Percentiles rank a stretch among this genome's conserved stretches.
These are phyloP conservation scores for Bombylius discolor DNA, from an alignment of 2,888 invertebrate genomes.

Conservation along the genomic window DNA sequence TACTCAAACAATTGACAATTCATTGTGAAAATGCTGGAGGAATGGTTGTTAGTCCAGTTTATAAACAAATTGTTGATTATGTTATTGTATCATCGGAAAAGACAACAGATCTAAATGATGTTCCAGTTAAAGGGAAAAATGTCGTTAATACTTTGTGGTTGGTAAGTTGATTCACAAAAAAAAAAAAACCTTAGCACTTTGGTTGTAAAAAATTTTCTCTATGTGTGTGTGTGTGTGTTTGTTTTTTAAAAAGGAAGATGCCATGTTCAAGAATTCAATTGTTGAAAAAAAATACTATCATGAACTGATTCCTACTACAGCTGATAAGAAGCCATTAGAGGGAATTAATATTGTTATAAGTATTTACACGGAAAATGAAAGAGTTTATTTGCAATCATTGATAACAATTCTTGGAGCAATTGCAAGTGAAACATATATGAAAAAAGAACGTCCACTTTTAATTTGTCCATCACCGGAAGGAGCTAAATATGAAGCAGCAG, in stretches of 20 bases:
- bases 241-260: conserved; percentile 23
- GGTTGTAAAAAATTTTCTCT: not conserved
- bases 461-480: conserved; percentile 60
- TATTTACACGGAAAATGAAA: conserved; percentile 58
- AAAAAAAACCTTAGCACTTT: not conserved
- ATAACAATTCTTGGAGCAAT: conserved; percentile 58
- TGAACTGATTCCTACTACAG: conserved; percentile 44
- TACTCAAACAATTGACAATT: conserved; percentile 32
- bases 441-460: conserved; percentile 66
- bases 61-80: conserved; percentile 47
- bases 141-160: conserved; percentile 33
- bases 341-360: conserved; percentile 70
- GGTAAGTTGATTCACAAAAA: conserved; percentile 17
- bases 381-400: conserved; percentile 57
- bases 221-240: not conserved
- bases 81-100: conserved; percentile 46
- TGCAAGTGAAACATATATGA: conserved; percentile 55
- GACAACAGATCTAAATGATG: conserved; percentile 17
- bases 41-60: conserved; percentile 37
- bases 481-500: conserved; percentile 68
- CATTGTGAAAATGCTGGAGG: conserved; percentile 46
- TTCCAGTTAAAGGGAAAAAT: conserved; percentile 25
- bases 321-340: conserved; percentile 40
- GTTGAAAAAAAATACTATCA: conserved; percentile 59
- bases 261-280: conserved; percentile 41